These are phyloP conservation scores for Cremastinae sp. DNA, from an alignment of 2,888 invertebrate species.

Conservation along the genomic window DNA sequence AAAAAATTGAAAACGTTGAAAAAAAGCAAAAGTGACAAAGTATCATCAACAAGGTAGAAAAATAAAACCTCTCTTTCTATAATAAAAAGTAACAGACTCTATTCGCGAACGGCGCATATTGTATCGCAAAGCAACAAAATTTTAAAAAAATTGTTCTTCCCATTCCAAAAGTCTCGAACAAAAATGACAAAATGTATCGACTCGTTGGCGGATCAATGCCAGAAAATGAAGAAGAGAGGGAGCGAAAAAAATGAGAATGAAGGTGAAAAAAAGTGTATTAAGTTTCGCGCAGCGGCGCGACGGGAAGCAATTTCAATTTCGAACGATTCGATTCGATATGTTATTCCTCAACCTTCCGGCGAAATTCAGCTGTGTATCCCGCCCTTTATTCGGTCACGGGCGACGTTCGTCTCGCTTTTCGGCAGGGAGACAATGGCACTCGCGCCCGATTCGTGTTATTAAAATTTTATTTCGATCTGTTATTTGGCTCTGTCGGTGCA, in stretches of 20 bases:
- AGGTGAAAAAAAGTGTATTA: conserved; percentile 44
- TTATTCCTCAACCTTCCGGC: conserved; percentile 39
- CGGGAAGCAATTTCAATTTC: conserved; percentile 49
- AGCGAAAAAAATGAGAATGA: conserved; percentile 8
- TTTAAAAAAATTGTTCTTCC: too few relatives aligned
- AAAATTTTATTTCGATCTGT: conserved; percentile 56
- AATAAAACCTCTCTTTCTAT: too few relatives aligned
- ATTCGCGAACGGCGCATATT: too few relatives aligned
- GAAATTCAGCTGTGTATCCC: conserved; percentile 9
- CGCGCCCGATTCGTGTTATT: conserved; percentile 51
- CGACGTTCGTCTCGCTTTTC: conserved; percentile 37
- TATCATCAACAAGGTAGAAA: too few relatives aligned
- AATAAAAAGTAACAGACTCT: too few relatives aligned
- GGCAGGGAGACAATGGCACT: conserved; percentile 44
- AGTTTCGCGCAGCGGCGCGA: conserved; percentile 48
- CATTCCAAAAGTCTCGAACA: too few relatives aligned
- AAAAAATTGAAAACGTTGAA: too few relatives aligned
- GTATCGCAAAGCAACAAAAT: too few relatives aligned
- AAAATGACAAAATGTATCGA: not conserved
- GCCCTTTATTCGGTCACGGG: too few relatives aligned
- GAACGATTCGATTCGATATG: conserved; percentile 50
- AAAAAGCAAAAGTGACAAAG: too few relatives aligned
- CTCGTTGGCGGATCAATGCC: too few relatives aligned
- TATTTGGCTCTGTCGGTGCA: conserved; percentile 18
- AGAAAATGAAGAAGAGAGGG: conserved; percentile 2